Conservation (phyloP, 2,113 vertebrate genomes). For the Bucco capensis region DNA sequence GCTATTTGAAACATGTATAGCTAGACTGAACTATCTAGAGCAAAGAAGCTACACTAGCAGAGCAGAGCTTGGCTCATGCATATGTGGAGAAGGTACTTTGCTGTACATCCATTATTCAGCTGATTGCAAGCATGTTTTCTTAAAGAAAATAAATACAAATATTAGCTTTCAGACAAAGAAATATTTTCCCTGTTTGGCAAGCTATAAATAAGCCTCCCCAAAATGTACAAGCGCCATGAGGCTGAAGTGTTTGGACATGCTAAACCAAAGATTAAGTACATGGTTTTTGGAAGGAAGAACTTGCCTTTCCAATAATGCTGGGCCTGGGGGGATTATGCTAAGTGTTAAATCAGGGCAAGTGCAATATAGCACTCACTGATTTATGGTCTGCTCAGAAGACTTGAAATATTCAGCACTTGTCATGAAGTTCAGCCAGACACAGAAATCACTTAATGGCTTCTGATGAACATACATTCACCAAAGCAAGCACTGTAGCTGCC, state of each 20-base stretch:
- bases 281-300: not conserved
- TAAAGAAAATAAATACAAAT: not conserved
- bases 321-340: not conserved
- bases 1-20: not conserved
- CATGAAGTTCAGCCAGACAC: slow-evolving; percentile 17
- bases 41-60: not conserved
- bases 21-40: not conserved
- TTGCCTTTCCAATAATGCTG: not conserved
- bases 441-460: not conserved
- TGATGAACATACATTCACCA: slow-evolving; percentile 7
- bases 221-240: not conserved
- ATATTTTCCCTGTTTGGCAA: not conserved
- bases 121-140: not conserved
- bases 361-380: not conserved
- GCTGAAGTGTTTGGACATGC: not conserved
- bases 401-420: not conserved
- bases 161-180: not conserved
- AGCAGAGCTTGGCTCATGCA: not conserved
- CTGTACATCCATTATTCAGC: not conserved
- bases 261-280: not conserved
- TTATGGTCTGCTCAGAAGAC: not conserved
- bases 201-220: not conserved
- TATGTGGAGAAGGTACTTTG: not conserved
- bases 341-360: not conserved
- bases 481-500: not conserved